Evolutionary conservation across 1,140 invertebrate genomes (phyloP), one percentile per base, ranked within the genome.

Genomic region (Steinernema khuongi): DNA sequence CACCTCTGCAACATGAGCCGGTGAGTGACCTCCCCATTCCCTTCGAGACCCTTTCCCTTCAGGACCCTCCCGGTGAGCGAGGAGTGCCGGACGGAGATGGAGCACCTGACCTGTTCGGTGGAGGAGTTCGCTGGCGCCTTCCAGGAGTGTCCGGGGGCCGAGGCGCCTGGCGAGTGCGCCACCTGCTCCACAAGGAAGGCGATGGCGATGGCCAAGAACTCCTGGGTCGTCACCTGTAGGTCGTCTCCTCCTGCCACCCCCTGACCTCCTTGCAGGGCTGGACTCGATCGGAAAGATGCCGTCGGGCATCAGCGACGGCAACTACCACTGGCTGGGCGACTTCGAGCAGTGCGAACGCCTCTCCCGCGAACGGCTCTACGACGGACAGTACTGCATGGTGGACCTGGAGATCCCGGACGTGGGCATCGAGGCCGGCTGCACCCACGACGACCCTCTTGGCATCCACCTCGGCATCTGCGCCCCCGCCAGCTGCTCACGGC

Each of bases 321-420:
- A 83, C 71, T 83, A 85, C 74, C 84, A 83, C 70, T 83, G 82
- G 82, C 71, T 85, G 22, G 82, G 83, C 30, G 82, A 83, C 41
- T 83, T 83, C 71, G 82, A 83, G 41, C 77, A 83, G 44, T 83
- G 82, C 67, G 73, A 80, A 41, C 68, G 33, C 1, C 68, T 82
- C 14, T 67, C 73, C 66, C 84, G 81, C 29, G 67, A 77, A n/a
- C 31, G 68, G 17, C 44, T 75, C 19, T 83, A 85, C 33, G 76
- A 85, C 70, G 82, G 82, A 14, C 77, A 78, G 26, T 83, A 83
- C 32, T 83, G 82, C 73, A 67, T 85, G 41, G 41, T 85, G 18
- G 74, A 85, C 60, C 81, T 83, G 43, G 82, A 77, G 78, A 60
- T 68, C 11, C 71, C 71, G 1, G 71, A 72, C 44, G 71, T 60